Evolutionary conservation across 2,797 vertebrate genomes (phyloP).

Genomic region (Sarcophilus harrisii): DNA sequence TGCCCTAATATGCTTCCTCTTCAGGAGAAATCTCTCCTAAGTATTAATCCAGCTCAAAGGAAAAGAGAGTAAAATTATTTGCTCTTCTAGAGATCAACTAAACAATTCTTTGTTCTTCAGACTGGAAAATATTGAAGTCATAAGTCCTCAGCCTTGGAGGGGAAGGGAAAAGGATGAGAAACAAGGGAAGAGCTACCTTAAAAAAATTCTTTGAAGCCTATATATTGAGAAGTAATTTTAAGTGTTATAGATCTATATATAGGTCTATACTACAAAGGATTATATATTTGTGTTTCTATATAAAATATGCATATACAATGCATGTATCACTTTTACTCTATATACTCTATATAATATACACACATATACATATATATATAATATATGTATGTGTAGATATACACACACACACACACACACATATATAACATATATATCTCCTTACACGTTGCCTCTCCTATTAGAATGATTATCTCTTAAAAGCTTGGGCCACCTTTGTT

Average conservation of each 20-base stretch:
- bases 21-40: background rate
- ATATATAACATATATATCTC: background rate
- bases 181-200: background rate
- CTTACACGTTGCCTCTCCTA: background rate
- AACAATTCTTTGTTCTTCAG: background rate
- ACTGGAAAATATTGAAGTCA: background rate
- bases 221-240: background rate
- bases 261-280: background rate
- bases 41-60: background rate
- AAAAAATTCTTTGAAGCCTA: background rate
- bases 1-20: background rate
- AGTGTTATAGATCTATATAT: background rate
- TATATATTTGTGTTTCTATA: too few relatives aligned
- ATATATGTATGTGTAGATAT: too few relatives aligned
- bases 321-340: too few relatives aligned
- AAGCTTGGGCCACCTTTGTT: background rate
- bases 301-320: too few relatives aligned
- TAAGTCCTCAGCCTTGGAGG: accelerated
- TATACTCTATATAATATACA: too few relatives aligned
- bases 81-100: background rate
- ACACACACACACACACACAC: too few relatives aligned
- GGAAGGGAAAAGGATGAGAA: background rate
- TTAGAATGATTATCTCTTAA: background rate
- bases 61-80: background rate
- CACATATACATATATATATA: background rate